phyloP scores from a whole-genome alignment of 2,888 invertebrate species.

The Catonia carolina region DNA sequence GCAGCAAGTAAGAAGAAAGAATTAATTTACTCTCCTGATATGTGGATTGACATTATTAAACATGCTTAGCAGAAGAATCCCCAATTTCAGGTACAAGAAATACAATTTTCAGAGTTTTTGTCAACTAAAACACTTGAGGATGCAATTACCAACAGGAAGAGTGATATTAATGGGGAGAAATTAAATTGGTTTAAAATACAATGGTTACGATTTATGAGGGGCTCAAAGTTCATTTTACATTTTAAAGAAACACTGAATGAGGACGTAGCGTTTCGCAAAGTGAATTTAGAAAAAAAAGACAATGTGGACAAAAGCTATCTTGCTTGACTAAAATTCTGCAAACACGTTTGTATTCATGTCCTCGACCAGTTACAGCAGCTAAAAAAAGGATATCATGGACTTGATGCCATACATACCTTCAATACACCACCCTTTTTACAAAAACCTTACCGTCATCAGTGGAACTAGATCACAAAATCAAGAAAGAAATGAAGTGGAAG shows the following conservation, averaged over 20 bases:
- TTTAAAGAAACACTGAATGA: too few relatives aligned
- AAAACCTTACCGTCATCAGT: background rate
- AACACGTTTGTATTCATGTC: background rate
- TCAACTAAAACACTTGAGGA: background rate
- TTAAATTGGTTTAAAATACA: background rate
- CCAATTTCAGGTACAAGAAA: background rate
- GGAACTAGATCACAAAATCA: background rate
- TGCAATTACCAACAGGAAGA: background rate
- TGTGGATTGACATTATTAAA: background rate
- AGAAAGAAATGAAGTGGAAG: background rate
- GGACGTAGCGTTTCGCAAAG: too few relatives aligned
- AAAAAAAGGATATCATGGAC: conserved; percentile 8
- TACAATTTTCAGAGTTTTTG: background rate
- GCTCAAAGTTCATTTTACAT: background rate
- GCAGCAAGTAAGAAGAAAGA: background rate
- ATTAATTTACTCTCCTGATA: background rate
- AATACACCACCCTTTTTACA: background rate
- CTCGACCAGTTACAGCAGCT: background rate
- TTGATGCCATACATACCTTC: background rate
- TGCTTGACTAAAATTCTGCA: background rate
- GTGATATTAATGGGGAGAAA: background rate
- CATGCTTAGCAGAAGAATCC: background rate
- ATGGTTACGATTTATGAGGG: background rate
- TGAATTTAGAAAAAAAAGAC: background rate
- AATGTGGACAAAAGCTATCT: background rate